Evolutionary conservation across 2,797 vertebrate species (phyloP), one percentile per base, ranked within the genome.

Genomic region (Emydoidea blandingii): DNA sequence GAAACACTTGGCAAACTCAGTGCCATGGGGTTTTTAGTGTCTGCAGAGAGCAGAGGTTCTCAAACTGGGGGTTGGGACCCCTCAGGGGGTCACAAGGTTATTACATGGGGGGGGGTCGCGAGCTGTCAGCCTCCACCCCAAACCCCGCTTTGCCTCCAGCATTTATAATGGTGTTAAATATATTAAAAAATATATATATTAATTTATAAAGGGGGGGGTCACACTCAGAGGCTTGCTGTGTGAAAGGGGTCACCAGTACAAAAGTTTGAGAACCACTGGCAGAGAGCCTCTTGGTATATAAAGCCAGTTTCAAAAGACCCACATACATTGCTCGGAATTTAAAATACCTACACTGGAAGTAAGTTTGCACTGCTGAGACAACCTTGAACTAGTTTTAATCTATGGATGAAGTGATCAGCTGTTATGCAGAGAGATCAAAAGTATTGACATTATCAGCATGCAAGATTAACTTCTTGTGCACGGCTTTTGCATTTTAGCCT

Each of bases 381-480:
- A 53, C 44, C 0, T 49, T 91, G 16, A 41, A 62, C 44, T 5
- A 41, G 8, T 88, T 79, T 91, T 80, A 50, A 34, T 81, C 54
- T 68, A 56, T 78, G 65, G 76, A 80, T 87, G 52, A 90, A 16
- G 68, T 81, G 44, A 88, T 92, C 8, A 27, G 18, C 5, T 91
- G 86, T 91, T 83, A 76, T 21, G 12, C 54, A 54, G 11, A 54
- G 54, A 83, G 79, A 88, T 95, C 23, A 81, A 85, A 97, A 84
- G 11, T 56, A 87, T 50, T 80, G 68, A 44, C 56, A 2, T 84
- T 68, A 68, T 23, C 54, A 83, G 29, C 47, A 23, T 68, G 81
- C 57, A 93, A 88, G 85, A 52, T 85, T 76, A 90, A 86, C 27
- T 50, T 78, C 82, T n/a, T 65, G n/a, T 14, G 18, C 74, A 78